A percentile compares a stretch with the other conserved stretches of the same genome.
Conservation (phyloP, 2,888 invertebrate genomes). For the Metopia argyrocephala region DNA sequence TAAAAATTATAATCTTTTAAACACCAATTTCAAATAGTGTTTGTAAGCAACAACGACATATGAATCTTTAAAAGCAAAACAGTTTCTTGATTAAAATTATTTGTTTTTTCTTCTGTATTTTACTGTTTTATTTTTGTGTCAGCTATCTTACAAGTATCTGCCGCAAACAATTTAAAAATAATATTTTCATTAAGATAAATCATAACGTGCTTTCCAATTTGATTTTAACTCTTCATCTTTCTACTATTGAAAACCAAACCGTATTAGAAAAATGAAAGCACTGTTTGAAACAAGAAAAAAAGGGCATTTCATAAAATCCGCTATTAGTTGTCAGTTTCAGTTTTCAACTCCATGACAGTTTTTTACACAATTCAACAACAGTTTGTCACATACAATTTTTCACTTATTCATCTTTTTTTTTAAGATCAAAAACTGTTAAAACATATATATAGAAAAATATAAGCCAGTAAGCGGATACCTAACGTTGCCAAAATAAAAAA, state of each 20-base stretch:
- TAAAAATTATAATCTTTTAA: too few relatives aligned
- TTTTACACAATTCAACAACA: not conserved
- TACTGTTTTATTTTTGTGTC: not conserved
- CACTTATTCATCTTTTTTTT: slow-evolving; percentile 18
- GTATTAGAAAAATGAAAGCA: not conserved
- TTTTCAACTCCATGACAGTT: slow-evolving; percentile 2
- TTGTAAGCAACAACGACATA: too few relatives aligned
- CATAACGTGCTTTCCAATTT: slow-evolving; percentile 22
- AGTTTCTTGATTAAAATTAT: too few relatives aligned
- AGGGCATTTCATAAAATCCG: slow-evolving; percentile 35
- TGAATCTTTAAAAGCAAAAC: too few relatives aligned
- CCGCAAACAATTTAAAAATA: slow-evolving; percentile 33
- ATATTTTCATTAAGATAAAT: slow-evolving; percentile 42
- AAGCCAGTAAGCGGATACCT: slow-evolving; percentile 5
- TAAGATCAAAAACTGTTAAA: not conserved
- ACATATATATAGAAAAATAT: not conserved
- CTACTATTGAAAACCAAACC: slow-evolving; percentile 2
- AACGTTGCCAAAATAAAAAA: slow-evolving; percentile 19
- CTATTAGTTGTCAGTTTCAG: slow-evolving; percentile 16
- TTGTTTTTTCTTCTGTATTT: not conserved
- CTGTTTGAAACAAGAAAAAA: not conserved
- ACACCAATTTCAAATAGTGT: too few relatives aligned
- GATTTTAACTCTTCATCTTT: slow-evolving; percentile 16
- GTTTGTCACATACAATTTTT: slow-evolving; percentile 44
- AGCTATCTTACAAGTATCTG: not conserved